Percentiles rank a stretch among this genome's conserved stretches.
Evolutionary conservation across 2,113 vertebrate species (phyloP).

Genomic region (Vidua macroura): DNA sequence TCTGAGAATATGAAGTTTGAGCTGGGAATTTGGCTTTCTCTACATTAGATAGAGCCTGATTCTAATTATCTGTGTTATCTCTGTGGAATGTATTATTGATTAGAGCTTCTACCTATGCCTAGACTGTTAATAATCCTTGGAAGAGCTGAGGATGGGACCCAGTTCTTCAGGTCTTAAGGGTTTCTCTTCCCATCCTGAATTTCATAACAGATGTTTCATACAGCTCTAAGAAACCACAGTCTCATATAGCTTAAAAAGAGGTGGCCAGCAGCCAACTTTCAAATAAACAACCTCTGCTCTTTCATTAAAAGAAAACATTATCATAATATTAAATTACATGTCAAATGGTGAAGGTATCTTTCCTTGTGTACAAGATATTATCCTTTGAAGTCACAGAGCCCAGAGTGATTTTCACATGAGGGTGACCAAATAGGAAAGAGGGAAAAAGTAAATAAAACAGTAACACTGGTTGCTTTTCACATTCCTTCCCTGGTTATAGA

Average conservation of each 20-base stretch:
- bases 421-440: not conserved
- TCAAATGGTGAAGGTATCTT: slow-evolving; percentile 45
- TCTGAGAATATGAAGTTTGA: not conserved
- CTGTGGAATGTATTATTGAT: not conserved
- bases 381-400: slow-evolving; percentile 20
- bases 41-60: not conserved
- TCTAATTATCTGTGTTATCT: not conserved
- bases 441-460: slow-evolving; percentile 35
- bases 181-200: not conserved
- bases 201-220: slow-evolving; percentile 3
- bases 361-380: slow-evolving; percentile 10
- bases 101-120: not conserved
- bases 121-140: not conserved
- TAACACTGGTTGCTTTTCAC: not conserved
- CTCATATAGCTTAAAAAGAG: slow-evolving; percentile 1
- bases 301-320: slow-evolving; percentile 63
- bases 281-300: slow-evolving; percentile 42
- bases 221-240: not conserved
- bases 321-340: slow-evolving; percentile 54
- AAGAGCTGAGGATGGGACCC: not conserved
- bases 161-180: not conserved
- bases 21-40: not conserved
- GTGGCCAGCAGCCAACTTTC: slow-evolving; percentile 35
- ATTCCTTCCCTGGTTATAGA: slow-evolving; percentile 31
- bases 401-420: slow-evolving; percentile 16